phyloP scores from a whole-genome alignment of 2,113 vertebrate genomes.

The Motacilla alba region DNA sequence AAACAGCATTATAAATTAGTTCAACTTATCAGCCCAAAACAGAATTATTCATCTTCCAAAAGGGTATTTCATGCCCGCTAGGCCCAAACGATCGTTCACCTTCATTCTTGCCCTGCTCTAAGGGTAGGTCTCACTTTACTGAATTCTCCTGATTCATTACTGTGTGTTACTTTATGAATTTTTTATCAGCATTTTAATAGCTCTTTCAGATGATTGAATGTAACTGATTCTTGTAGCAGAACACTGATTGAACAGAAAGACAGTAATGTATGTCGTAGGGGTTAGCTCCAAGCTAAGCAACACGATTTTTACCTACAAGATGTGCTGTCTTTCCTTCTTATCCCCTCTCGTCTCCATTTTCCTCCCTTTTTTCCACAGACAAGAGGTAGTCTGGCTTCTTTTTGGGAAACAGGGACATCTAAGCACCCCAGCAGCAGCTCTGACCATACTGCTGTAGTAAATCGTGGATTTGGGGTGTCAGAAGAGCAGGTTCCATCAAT shows the following conservation, averaged over 20 bases:
- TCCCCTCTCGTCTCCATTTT: not conserved
- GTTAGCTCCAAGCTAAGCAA: conserved; percentile 80
- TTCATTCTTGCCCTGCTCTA: conserved; percentile 84
- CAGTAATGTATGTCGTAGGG: conserved; percentile 81
- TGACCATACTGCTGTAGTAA: not conserved
- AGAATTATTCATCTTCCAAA: conserved; percentile 93
- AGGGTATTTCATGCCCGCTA: conserved; percentile 90
- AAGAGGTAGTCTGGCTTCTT: not conserved
- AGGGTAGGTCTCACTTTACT: conserved; percentile 85
- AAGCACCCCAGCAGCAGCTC: not conserved
- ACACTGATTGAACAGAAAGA: conserved; percentile 83
- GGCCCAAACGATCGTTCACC: conserved; percentile 88
- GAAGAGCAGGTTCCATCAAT: not conserved
- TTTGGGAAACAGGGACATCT: not conserved
- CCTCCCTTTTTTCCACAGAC: not conserved
- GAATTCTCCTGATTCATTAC: conserved; percentile 89
- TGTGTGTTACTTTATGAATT: conserved; percentile 88
- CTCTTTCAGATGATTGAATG: conserved; percentile 88
- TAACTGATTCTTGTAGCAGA: conserved; percentile 84
- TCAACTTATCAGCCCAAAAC: conserved; percentile 89
- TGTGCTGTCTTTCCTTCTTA: conserved; percentile 21
- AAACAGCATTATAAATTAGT: conserved; percentile 93
- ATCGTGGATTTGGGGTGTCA: not conserved
- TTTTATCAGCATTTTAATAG: conserved; percentile 90
- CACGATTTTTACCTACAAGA: conserved; percentile 69